These are phyloP conservation scores for Thymelicus acteon DNA, from an alignment of 2,888 invertebrate genomes.

Conservation along the genomic window DNA sequence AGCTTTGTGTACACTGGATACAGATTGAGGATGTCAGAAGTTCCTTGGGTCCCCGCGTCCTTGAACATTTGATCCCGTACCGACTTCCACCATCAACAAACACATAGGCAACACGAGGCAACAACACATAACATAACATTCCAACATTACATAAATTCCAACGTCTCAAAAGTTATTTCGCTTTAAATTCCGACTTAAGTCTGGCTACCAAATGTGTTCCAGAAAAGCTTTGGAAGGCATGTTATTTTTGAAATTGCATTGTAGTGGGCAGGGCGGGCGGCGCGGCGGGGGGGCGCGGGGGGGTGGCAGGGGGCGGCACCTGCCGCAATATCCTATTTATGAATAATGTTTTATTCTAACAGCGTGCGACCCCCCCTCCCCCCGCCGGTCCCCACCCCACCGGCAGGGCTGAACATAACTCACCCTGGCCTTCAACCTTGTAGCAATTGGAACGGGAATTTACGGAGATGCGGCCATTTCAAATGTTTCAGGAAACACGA, in stretches of 20 bases:
- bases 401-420: slow-evolving; percentile 47
- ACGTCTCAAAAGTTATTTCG: slow-evolving; percentile 28
- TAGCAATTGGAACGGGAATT: slow-evolving; percentile 14
- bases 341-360: slow-evolving; percentile 84
- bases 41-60: too few species aligned
- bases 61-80: too few species aligned
- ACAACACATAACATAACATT: too few species aligned
- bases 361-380: slow-evolving; percentile 71
- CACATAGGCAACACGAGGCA: too few species aligned
- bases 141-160: slow-evolving; percentile 13
- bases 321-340: slow-evolving; percentile 83
- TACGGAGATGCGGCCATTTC: slow-evolving; percentile 7
- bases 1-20: too few species aligned
- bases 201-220: slow-evolving; percentile 34
- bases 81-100: too few species aligned
- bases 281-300: too few species aligned
- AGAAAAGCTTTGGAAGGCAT: slow-evolving; percentile 39
- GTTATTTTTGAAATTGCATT: slow-evolving; percentile 48
- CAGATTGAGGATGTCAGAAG: too few species aligned
- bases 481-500: slow-evolving; percentile 8
- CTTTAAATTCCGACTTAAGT: slow-evolving; percentile 32
- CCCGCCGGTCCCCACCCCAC: slow-evolving; percentile 36
- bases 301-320: slow-evolving; percentile 54
- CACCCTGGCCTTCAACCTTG: slow-evolving; percentile 27
- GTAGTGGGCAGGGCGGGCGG: slow-evolving; percentile 41